Percentiles rank a stretch among this genome's conserved stretches.
phyloP scores from a whole-genome alignment of 2,797 vertebrate species.

The Gouania willdenowi region DNA sequence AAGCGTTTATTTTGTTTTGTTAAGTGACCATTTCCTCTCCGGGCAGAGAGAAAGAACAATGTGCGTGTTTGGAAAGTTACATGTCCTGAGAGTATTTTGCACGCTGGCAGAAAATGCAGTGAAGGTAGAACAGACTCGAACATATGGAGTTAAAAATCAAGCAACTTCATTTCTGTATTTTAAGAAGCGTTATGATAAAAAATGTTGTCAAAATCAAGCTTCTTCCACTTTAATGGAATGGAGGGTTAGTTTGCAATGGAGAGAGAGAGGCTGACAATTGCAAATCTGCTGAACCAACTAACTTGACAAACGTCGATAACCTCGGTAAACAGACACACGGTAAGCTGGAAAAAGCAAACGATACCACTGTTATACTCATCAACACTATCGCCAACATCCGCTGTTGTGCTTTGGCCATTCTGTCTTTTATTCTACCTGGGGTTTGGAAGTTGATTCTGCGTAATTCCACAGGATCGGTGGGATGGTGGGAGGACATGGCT shows the following conservation, averaged over 20 bases:
- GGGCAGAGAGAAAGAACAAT: slow-evolving; percentile 52
- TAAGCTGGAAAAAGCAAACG: slow-evolving; percentile 87
- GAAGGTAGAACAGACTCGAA: slow-evolving; percentile 44
- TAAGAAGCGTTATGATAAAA: slow-evolving; percentile 24
- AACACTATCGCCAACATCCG: slow-evolving; percentile 1
- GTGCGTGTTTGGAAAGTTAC: slow-evolving; percentile 57
- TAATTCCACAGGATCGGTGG: slow-evolving; percentile 95
- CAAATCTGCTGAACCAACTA: slow-evolving; percentile 79
- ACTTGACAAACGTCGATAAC: slow-evolving; percentile 96
- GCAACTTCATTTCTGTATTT: slow-evolving; percentile 12
- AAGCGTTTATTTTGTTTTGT: slow-evolving; percentile 26
- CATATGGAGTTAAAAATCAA: slow-evolving; percentile 54
- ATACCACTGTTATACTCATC: slow-evolving; percentile 50
- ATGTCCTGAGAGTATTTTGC: slow-evolving; percentile 46
- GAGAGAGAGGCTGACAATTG: too few relatives aligned
- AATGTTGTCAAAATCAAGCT: slow-evolving; percentile 51
- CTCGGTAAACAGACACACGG: slow-evolving; percentile 88
- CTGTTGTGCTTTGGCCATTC: neutral
- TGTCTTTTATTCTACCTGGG: slow-evolving; percentile 83
- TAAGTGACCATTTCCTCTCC: slow-evolving; percentile 55
- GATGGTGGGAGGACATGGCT: slow-evolving; percentile 94
- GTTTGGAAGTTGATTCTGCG: slow-evolving; percentile 98
- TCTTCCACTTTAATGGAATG: slow-evolving; percentile 54
- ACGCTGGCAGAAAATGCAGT: slow-evolving; percentile 45
- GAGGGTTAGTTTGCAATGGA: slow-evolving; percentile 63